Conservation (phyloP, 2,113 vertebrate species). For the Trogon surrucura region DNA sequence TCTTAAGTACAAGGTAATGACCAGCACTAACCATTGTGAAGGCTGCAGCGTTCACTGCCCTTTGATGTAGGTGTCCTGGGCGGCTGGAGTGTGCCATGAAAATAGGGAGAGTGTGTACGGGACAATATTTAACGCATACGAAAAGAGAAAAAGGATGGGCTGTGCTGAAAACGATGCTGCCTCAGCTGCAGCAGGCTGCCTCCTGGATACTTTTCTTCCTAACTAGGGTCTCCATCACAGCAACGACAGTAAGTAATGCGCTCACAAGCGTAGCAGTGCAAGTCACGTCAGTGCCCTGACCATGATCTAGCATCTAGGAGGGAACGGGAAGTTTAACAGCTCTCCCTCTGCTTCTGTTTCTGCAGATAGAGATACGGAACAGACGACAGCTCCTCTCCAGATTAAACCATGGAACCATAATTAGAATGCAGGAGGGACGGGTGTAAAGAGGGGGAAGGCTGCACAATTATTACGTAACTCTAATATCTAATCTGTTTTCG, state of each 20-base stretch:
- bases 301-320: not conserved
- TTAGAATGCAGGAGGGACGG: not conserved
- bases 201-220: not conserved
- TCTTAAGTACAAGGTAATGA: slow-evolving; percentile 1
- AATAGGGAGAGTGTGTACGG: not conserved
- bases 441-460: not conserved
- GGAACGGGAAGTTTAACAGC: not conserved
- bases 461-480: not conserved
- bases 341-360: not conserved
- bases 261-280: not conserved
- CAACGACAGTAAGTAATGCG: not conserved
- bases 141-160: not conserved
- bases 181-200: not conserved
- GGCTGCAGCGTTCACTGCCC: not conserved
- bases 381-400: not conserved
- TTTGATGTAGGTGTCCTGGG: not conserved
- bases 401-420: not conserved
- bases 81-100: not conserved
- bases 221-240: not conserved
- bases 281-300: not conserved
- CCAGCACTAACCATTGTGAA: not conserved
- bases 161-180: not conserved
- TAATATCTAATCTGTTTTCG: not conserved
- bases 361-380: not conserved
- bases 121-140: not conserved